A percentile compares a stretch with the other conserved stretches of the same genome.
Conservation (phyloP, 2,888 invertebrate species). For the Girardia tigrina region DNA sequence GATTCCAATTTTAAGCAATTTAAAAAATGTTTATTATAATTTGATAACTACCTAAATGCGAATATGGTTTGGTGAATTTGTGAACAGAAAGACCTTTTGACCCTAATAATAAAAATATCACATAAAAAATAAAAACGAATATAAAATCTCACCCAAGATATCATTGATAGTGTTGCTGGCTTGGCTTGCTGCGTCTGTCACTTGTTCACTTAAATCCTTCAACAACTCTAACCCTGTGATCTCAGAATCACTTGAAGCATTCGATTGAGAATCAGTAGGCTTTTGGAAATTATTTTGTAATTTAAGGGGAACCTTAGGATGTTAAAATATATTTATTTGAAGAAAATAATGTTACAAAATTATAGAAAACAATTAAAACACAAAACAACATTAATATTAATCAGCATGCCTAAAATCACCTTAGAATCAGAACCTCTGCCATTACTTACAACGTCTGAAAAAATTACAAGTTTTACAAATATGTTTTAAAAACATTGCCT, state of each 20-base stretch:
- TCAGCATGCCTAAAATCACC: too few species aligned
- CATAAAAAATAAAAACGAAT: background rate
- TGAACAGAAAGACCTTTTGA: background rate
- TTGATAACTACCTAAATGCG: background rate
- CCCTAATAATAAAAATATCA: background rate
- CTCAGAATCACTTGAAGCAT: constrained; percentile 7
- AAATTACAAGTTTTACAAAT: background rate
- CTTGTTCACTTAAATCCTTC: constrained; percentile 71
- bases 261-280: background rate
- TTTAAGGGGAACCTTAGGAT: background rate
- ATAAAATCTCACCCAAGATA: constrained; percentile 61
- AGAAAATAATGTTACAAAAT: too few species aligned
- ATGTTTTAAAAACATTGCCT: background rate
- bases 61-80: constrained; percentile 14
- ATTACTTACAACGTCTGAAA: background rate
- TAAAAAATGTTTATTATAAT: too few species aligned
- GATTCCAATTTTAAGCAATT: too few species aligned
- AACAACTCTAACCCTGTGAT: background rate
- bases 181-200: constrained; percentile 62
- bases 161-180: constrained; percentile 77
- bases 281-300: background rate
- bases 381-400: too few species aligned
- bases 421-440: background rate
- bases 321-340: too few species aligned
- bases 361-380: too few species aligned